Evolutionary conservation across 2,797 vertebrate genomes (phyloP), one percentile per base, ranked within the genome.

Genomic region (Brachyalestes nurse): DNA sequence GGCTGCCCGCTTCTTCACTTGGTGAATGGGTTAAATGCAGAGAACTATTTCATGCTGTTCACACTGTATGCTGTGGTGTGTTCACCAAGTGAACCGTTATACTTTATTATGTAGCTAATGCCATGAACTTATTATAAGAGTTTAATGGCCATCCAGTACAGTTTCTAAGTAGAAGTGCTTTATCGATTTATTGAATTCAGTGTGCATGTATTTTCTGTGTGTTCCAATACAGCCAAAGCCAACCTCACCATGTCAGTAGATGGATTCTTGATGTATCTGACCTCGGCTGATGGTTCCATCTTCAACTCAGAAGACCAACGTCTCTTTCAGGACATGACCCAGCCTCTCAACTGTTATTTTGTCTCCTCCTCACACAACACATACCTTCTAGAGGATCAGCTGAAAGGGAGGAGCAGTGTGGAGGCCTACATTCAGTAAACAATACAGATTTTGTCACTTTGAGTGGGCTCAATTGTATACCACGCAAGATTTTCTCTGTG

Each of bases 341-440:
- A 95, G 49, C 96, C 98, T 0, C 94, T 99, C 60, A 95, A 90
- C 91, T 96, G 97, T 89, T 99, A 99, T 89, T 99, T 96, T 91
- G 97, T 99, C 93, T 97, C 96, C 79, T 98, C 97, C 55, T 99
- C 98, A 40, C 98, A 99, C 89, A 99, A 99, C 92, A 99, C 98
- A 49, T 99, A 99, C 88, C 94, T 99, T 72, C 88, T 99, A 88
- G 96, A 97, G 86, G 95, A 99, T 91, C 98, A 99, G 92, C 91
- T 99, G n/a, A 89, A 94, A 25, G 97, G 97, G 64, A 96, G 96
- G 42, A 99, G 97, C 95, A 99, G 97, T 82, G 88, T 96, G 0
- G 98, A 99, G 84, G 97, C 96, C 0, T 99, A 99, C 85, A 98
- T 99, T 89, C 93, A 96, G 98, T 99, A 86, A 92, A 72, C 42